Evolutionary conservation across 2,113 vertebrate species (phyloP).

Genomic region (Axis porcinus): DNA sequence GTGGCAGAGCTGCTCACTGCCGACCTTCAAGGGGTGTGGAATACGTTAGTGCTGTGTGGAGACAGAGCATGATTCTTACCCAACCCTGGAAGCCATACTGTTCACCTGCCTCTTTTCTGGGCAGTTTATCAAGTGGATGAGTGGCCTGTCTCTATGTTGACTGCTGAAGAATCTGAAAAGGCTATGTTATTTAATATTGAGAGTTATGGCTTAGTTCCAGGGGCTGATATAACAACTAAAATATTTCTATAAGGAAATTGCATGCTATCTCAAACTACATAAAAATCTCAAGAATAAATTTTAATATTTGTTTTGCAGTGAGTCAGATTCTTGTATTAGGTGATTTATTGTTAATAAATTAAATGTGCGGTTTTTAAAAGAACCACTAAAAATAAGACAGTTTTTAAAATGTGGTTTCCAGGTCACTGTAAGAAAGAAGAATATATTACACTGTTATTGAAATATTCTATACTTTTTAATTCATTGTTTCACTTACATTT

Average conservation of each 20-base stretch:
- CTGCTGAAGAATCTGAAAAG: neutral
- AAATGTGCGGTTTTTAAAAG: neutral
- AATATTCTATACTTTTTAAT: neutral
- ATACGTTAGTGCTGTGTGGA: neutral
- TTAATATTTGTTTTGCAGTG: neutral
- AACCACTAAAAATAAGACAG: neutral
- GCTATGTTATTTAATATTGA: neutral
- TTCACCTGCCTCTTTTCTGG: neutral
- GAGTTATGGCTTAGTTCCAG: neutral
- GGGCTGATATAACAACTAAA: neutral
- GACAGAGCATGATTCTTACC: neutral
- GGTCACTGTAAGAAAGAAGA: neutral
- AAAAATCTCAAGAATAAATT: neutral
- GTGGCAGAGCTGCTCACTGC: neutral
- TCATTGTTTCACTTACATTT: neutral
- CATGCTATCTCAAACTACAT: neutral
- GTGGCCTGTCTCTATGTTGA: neutral
- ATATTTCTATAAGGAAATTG: neutral
- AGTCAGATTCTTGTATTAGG: neutral
- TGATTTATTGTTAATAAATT: neutral
- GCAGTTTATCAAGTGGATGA: neutral
- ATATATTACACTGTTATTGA: neutral
- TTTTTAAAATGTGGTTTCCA: neutral
- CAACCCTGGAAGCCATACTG: neutral
- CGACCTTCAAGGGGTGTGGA: neutral